Percentiles rank a stretch among this genome's conserved stretches.
These are phyloP conservation scores for Chiloscyllium punctatum DNA, from an alignment of 2,797 vertebrate genomes.

Conservation along the genomic window DNA sequence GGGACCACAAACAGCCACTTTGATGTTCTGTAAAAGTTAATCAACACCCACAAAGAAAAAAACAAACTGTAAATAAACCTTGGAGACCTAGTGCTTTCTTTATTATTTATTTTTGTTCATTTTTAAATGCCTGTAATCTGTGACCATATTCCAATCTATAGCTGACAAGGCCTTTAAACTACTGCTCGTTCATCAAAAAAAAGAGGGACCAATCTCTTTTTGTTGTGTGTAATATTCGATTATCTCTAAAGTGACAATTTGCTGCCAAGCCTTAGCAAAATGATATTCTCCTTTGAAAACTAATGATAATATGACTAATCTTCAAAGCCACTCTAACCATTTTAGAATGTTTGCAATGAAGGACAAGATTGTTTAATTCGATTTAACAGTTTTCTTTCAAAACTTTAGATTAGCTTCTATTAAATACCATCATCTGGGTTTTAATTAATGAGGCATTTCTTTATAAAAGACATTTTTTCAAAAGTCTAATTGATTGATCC, in stretches of 20 bases:
- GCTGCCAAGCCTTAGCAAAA: neutral
- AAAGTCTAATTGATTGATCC: neutral
- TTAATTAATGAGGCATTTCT: neutral
- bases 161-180: neutral
- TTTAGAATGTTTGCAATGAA: neutral
- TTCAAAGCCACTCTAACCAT: neutral
- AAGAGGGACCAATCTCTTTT: neutral
- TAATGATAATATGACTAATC: constrained; percentile 2
- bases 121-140: constrained; percentile 12
- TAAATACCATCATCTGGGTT: neutral
- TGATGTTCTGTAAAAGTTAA: constrained; percentile 33
- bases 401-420: neutral
- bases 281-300: neutral
- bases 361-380: neutral
- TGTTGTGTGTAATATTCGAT: neutral
- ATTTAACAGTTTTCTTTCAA: neutral
- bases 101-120: constrained; percentile 30
- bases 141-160: neutral
- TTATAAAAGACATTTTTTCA: neutral
- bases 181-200: neutral
- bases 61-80: neutral
- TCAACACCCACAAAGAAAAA: constrained; percentile 17
- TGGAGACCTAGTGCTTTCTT: constrained; percentile 1
- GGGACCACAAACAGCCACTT: constrained; percentile 35
- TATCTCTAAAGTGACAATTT: neutral